These are phyloP conservation scores for Agonopterix heracliana DNA, from an alignment of 2,888 invertebrate species.

Conservation along the genomic window DNA sequence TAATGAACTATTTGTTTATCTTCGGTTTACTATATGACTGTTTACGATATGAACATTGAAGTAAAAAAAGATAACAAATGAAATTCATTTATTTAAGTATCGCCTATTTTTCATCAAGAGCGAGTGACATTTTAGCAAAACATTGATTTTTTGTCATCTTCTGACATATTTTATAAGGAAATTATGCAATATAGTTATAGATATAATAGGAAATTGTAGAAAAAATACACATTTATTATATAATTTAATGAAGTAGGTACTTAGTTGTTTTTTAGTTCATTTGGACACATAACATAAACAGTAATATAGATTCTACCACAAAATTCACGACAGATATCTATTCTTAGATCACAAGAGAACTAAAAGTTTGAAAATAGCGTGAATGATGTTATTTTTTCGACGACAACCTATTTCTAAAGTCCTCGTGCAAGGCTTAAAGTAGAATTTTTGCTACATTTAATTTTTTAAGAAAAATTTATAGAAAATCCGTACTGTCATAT, in stretches of 20 bases:
- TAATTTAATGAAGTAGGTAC: too few species aligned
- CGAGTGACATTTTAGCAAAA: too few species aligned
- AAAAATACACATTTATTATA: too few species aligned
- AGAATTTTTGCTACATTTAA: conserved; percentile 35
- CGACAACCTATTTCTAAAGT: conserved; percentile 33
- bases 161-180: too few species aligned
- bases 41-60: conserved; percentile 34
- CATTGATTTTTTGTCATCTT: too few species aligned
- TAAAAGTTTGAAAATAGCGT: conserved; percentile 33
- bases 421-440: conserved; percentile 32
- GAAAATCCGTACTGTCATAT: conserved; percentile 64
- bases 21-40: conserved; percentile 47
- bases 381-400: conserved; percentile 27
- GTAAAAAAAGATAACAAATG: too few species aligned
- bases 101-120: too few species aligned
- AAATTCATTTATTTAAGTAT: too few species aligned
- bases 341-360: conserved; percentile 34
- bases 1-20: conserved; percentile 37
- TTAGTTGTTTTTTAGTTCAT: too few species aligned
- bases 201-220: too few species aligned
- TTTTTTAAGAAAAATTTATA: conserved; percentile 53
- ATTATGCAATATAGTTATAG: too few species aligned
- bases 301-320: conserved; percentile 36
- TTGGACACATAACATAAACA: conserved; percentile 29
- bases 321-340: conserved; percentile 55